Base-by-base conservation (phyloP, 30 jellyfish, hydroid and myxozoan genomes). In the Euphysa ruthae region DNA sequence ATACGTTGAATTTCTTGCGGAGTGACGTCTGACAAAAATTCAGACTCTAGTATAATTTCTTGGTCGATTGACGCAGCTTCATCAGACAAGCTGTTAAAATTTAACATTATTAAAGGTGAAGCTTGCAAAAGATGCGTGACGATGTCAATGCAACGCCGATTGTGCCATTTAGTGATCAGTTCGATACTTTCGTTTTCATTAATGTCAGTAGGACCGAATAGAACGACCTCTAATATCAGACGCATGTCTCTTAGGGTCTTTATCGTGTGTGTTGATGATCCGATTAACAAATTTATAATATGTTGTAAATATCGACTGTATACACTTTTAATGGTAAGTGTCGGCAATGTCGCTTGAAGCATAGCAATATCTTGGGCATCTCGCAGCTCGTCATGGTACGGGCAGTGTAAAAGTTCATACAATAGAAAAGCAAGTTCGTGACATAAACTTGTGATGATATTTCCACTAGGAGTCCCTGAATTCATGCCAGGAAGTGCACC, bases 111-210 rank as follows among this genome's bases (percentile, higher is more conserved):
- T 32, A 77, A 34, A 0, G 94, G 74, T 35, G 75, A 56, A 38
- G 79, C 92, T 80, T 85, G 79, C 43, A 85, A 58, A 18, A 85
- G 79, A 54, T 78, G 86, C 54, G 96, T 71, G 26, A 85, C 96
- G 66, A 85, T 73, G 31, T 85, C 96, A 7, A 85, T 94, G 52
- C 96, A 85, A 2, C 96, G 82, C 30, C 92, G 66, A 78, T 85
- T 79, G 50, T 77, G 90, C 96, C 96, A 85, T 77, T 78, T 78
- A 49, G 54, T 75, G 35, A 71, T 69, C 12, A 77, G 55, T 13
- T 66, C 83, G 28, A 75, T 74, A 22, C 55, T 44, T 43, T 35
- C 76, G 14, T 61, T 54, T 23, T 70, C 55, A 19, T 65, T 77
- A 54, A 81, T 26, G 15, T 78, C 79, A 16, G 83, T 66, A 1